Conservation (phyloP, 2,113 vertebrate species). For the Sprattus sprattus region DNA sequence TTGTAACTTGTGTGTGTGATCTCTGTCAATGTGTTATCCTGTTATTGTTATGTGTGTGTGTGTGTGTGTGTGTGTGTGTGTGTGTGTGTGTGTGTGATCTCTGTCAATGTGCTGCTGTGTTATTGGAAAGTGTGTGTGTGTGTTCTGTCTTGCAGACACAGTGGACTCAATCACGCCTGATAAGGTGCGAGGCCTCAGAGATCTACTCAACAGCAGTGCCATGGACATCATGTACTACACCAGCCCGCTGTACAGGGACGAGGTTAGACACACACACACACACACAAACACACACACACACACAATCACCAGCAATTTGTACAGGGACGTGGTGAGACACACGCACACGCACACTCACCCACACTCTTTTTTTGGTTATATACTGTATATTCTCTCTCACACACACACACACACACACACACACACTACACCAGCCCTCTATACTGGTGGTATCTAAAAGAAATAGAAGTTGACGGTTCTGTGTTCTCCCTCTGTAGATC, state of each 20-base stretch:
- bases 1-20: neutral
- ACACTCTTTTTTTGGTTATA: too few species aligned
- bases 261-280: slow-evolving; percentile 69
- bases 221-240: slow-evolving; percentile 99
- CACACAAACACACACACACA: neutral
- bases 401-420: neutral
- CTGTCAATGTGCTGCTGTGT: too few species aligned
- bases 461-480: neutral
- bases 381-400: too few species aligned
- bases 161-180: slow-evolving; percentile 98
- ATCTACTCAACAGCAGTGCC: slow-evolving; percentile 97
- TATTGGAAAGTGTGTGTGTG: too few species aligned
- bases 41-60: neutral
- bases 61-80: neutral
- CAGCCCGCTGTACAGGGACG: slow-evolving; percentile 93
- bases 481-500: slow-evolving; percentile 70
- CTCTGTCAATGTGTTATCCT: too few species aligned
- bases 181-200: slow-evolving; percentile 93
- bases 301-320: slow-evolving; percentile 87
- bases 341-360: neutral
- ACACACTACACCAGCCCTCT: slow-evolving; percentile 91
- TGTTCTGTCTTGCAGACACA: slow-evolving; percentile 75
- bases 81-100: neutral
- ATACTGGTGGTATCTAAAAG: slow-evolving; percentile 54
- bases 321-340: slow-evolving; percentile 85